Conservation (phyloP, 2,888 invertebrate genomes). For the Bombylius major region DNA sequence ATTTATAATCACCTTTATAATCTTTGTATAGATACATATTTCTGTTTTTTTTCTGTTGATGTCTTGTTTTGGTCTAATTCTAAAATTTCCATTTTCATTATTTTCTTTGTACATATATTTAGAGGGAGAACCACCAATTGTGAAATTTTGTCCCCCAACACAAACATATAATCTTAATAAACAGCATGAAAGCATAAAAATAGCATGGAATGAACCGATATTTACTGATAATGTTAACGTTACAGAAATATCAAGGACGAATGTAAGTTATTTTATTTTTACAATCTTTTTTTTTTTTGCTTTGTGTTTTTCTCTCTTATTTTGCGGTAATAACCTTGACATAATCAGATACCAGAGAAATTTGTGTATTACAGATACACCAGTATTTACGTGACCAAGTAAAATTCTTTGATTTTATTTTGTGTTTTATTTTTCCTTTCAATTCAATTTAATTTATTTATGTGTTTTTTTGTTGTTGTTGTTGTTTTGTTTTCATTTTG, state of each 20-base stretch:
- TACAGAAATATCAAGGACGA: constrained; percentile 32
- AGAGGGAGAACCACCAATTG: constrained; percentile 39
- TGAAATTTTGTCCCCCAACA: constrained; percentile 37
- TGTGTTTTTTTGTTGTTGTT: neutral
- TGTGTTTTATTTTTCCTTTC: neutral
- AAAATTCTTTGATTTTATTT: neutral
- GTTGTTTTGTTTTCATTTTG: neutral
- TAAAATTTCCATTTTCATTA: no score
- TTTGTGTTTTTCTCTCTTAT: no score
- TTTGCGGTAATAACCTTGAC: no score
- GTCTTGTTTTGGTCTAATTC: no score
- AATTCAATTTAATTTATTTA: neutral
- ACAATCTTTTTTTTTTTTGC: neutral
- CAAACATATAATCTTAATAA: constrained; percentile 15
- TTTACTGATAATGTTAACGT: constrained; percentile 40
- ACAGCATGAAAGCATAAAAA: constrained; percentile 19
- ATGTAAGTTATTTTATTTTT: constrained; percentile 24
- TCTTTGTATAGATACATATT: neutral
- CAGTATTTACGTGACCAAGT: no score
- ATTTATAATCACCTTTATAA: neutral
- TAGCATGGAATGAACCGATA: constrained; percentile 38
- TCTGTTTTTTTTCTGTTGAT: no score
- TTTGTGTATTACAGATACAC: no score
- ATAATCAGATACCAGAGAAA: no score
- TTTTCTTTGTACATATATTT: neutral